Evolutionary conservation across 2,888 invertebrate genomes (phyloP), one percentile per base, ranked within the genome.

Genomic region (Halictus ligatus): DNA sequence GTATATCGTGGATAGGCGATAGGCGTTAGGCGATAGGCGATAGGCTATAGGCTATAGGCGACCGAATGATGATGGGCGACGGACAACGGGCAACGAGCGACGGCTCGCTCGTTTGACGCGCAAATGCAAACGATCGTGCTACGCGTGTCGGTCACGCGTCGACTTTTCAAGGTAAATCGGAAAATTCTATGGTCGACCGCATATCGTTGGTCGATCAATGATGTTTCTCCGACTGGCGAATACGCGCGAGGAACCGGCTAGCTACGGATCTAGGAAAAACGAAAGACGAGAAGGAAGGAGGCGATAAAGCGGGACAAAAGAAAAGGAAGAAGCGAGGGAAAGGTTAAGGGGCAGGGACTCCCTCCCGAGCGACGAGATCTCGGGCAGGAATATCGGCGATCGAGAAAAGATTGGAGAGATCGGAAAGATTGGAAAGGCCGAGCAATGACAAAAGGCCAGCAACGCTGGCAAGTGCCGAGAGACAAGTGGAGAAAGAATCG

Each of bases 81-180:
- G 54, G 21, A 8, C 21, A 54, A 21, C 54, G 54, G 21, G 1
- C 21, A 29, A 64, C 15, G 64, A n/a, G 50, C 25, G 29, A 60
- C 76, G 54, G 58, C 5, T 71, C 64, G 81, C 81, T 43, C 73
- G 72, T 73, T 60, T 35, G 75, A 78, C 78, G 85, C 85, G 85
- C 64, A 84, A 80, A 85, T 75, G 75, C 85, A 48, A 85, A 75
- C 85, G 78, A 80, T 67, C 74, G 35, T 10, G 6, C 25, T 67
- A 71, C 54, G n/a, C 74, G 69, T 54, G 25, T 60, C 69, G 69
- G 78, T 77, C 85, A 60, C 84, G 84, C 84, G 77, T 74, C 54
- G 75, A 18, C 60, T 21, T 29, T 50, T 81, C 86, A 86, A 86
- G 86, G 86, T 79, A 60, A 81, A 60, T 81, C 81, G 86, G 81